A percentile compares a stretch with the other conserved stretches of the same genome.
Conservation (phyloP, 2,888 invertebrate genomes). For the Cylindroiulus punctatus region DNA sequence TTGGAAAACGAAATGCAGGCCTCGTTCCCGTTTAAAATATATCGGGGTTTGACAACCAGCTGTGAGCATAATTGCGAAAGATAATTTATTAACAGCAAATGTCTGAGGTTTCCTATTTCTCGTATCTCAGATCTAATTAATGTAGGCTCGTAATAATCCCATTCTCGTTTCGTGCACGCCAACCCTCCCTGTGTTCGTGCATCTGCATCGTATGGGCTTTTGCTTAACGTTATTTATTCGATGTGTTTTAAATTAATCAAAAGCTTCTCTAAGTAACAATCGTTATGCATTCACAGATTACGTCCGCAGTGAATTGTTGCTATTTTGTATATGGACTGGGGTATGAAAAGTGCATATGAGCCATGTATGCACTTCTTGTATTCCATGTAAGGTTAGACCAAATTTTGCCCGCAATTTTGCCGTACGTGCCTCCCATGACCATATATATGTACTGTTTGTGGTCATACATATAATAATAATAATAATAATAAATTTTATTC, state of each 20-base stretch:
- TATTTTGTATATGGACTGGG: neutral
- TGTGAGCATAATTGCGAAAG: slow-evolving; percentile 45
- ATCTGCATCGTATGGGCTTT: neutral
- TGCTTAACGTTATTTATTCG: neutral
- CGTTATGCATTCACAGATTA: neutral
- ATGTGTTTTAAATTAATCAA: neutral
- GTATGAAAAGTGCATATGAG: too few relatives aligned
- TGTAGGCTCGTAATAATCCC: slow-evolving; percentile 30
- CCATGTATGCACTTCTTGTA: too few relatives aligned
- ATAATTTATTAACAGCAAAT: slow-evolving; percentile 43
- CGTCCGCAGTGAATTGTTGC: neutral
- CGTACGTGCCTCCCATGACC: too few relatives aligned
- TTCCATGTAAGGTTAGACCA: too few relatives aligned
- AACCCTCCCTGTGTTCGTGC: neutral
- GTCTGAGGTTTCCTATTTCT: slow-evolving; percentile 45
- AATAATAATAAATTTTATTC: too few relatives aligned
- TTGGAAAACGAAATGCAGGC: slow-evolving; percentile 11
- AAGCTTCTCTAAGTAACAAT: neutral
- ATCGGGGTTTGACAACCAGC: slow-evolving; percentile 45
- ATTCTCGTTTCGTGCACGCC: neutral
- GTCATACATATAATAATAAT: too few relatives aligned
- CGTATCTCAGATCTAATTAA: slow-evolving; percentile 45
- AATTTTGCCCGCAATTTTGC: too few relatives aligned
- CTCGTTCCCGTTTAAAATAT: slow-evolving; percentile 11
- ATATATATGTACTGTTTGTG: too few relatives aligned